Evolutionary conservation across 2,113 vertebrate species (phyloP).

Genomic region (Cyanoderma ruficeps): DNA sequence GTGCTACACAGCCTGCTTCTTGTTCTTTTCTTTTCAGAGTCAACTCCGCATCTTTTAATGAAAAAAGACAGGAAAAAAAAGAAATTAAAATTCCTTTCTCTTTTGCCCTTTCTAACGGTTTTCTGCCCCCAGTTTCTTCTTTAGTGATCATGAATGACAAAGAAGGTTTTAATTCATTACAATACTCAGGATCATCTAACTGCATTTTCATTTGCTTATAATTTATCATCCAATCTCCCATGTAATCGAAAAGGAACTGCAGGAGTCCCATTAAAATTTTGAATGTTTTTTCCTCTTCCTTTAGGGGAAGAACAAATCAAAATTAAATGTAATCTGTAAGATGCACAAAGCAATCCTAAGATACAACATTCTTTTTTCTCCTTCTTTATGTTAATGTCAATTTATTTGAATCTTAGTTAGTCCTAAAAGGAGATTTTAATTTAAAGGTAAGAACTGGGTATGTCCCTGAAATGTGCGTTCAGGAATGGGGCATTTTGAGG

Average conservation of each 20-base stretch:
- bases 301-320: neutral
- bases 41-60: neutral
- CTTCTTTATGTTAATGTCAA: neutral
- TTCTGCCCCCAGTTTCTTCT: neutral
- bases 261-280: neutral
- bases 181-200: neutral
- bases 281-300: neutral
- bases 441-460: neutral
- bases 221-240: neutral
- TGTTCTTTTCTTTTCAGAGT: neutral
- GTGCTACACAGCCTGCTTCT: neutral
- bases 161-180: neutral
- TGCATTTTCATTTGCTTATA: neutral
- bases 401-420: neutral
- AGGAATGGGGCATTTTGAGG: neutral
- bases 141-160: neutral
- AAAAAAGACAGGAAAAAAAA: neutral
- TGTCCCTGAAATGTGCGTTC: neutral
- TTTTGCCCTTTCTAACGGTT: neutral
- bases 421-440: neutral
- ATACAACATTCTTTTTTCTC: neutral
- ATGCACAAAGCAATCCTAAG: neutral
- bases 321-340: neutral
- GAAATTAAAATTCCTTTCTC: neutral
- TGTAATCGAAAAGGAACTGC: neutral